Base-by-base conservation (phyloP, 2,888 invertebrate genomes). In the Drosophila mettleri region DNA sequence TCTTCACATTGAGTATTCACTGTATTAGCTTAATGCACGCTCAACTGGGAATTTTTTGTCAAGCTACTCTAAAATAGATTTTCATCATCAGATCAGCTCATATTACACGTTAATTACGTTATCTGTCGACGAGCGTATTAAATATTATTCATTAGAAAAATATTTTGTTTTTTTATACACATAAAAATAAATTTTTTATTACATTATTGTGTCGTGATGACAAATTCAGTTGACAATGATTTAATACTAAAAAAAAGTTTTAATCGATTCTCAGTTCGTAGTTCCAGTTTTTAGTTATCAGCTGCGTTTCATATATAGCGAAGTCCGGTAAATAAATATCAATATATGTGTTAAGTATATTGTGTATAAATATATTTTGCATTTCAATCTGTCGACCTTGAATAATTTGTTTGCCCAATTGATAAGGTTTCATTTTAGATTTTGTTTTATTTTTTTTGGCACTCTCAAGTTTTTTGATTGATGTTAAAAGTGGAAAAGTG, bases 161-260 rank as follows among this genome's bases (percentile, higher is more conserved):
- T 5, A 20, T 14, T 16, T 27, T 45, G 14, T 29, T 29, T 18
- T 20, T n/a, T 18, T 27, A 14, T 6, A n/a, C n/a, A n/a, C n/a
- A n/a, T n/a, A n/a, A n/a, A n/a, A n/a, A n/a, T n/a, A n/a, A n/a
- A n/a, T 36, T n/a, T 33, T 24, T 24, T n/a, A 12, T 29, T 36
- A 36, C 29, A 20, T 59, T 51, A 36, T 20, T 49, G 41, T 12
- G 22, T 51, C 43, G 51, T 8, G 43, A 57, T 79, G 77, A 75
- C 72, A 79, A 79, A 71, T 74, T 60, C 31, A 52, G 63, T 61
- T 74, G 57, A 76, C 49, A 49, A 70, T 67, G 52, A 74, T 66
- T 61, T 54, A 49, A 59, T 55, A 57, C 33, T 62, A 16, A 12
- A 33, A 24, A 33, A 51, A 24, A 14, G 18, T 43, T 24, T 34